Conservation (phyloP, 2,797 vertebrate species). For the Hypotaenidia okinawae region DNA sequence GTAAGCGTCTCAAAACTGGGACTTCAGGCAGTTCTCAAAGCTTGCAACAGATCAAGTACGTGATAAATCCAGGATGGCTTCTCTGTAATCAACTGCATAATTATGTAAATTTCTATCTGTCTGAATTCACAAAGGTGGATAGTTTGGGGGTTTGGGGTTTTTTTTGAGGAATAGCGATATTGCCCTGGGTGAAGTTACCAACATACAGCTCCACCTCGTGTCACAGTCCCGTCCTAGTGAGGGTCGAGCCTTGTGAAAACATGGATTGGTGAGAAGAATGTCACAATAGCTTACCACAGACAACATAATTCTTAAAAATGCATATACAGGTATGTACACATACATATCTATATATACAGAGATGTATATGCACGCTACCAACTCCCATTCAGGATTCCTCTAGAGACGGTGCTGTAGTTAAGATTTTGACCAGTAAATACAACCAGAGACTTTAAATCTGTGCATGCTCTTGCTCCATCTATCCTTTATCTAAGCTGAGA, state of each 20-base stretch:
- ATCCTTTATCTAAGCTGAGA: background rate
- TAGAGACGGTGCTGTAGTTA: background rate
- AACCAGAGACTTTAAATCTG: background rate
- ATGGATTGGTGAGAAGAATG: background rate
- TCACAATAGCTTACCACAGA: background rate
- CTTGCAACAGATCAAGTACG: constrained; percentile 50
- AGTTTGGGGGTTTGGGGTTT: background rate
- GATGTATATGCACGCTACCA: background rate
- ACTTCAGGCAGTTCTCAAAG: constrained; percentile 22
- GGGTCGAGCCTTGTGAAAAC: background rate
- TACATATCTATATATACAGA: background rate
- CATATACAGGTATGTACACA: background rate
- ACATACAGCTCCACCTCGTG: background rate
- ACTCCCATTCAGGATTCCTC: background rate
- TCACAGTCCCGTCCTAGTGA: background rate
- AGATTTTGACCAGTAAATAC: background rate
- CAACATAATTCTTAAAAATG: background rate
- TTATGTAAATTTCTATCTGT: background rate
- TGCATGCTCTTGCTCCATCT: background rate
- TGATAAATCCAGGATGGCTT: constrained; percentile 62
- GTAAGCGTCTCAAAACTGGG: background rate
- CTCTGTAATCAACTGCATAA: constrained; percentile 28
- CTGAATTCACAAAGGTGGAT: background rate
- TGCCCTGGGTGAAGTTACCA: background rate
- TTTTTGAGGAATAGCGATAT: background rate